These are phyloP conservation scores for Agelastica alni DNA, from an alignment of 2,888 invertebrate genomes.

Conservation along the genomic window DNA sequence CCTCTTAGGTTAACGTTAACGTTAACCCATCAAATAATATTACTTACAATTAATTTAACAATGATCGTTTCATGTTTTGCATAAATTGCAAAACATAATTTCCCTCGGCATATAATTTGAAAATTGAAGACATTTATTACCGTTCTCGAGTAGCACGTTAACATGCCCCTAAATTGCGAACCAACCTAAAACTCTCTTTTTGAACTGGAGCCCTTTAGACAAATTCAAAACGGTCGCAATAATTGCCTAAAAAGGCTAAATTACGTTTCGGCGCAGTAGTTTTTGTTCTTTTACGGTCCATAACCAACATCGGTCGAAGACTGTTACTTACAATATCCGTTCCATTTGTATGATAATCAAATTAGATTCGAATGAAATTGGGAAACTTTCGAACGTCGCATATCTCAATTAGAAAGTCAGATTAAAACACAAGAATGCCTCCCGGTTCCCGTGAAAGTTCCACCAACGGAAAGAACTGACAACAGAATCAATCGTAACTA, in stretches of 20 bases:
- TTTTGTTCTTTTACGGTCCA: constrained; percentile 21
- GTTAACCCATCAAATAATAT: too few species aligned
- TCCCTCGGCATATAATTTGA: too few species aligned
- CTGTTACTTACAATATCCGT: constrained; percentile 24
- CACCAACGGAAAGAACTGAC: constrained; percentile 22
- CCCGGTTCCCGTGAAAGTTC: constrained; percentile 8
- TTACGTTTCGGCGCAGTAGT: constrained; percentile 11
- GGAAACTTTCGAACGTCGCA: constrained; percentile 32
- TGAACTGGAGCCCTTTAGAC: constrained; percentile 1
- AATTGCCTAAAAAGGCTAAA: constrained; percentile 15
- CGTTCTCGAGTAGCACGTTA: not conserved
- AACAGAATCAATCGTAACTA: constrained; percentile 34
- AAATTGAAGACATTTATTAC: constrained; percentile 16
- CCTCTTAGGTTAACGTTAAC: too few species aligned
- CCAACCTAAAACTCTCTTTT: not conserved
- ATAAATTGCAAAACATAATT: too few species aligned
- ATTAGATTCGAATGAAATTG: constrained; percentile 31
- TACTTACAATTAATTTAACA: too few species aligned
- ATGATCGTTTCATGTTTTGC: too few species aligned
- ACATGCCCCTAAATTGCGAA: constrained; percentile 9
- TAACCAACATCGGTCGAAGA: constrained; percentile 10
- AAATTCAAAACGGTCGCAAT: constrained; percentile 16
- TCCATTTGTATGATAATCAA: constrained; percentile 32
- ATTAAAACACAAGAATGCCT: constrained; percentile 31
- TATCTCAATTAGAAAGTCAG: constrained; percentile 40